Percentiles rank a stretch among this genome's conserved stretches.
These are phyloP conservation scores for Eptesicus fuscus DNA, from an alignment of 2,113 vertebrate species.

Conservation along the genomic window DNA sequence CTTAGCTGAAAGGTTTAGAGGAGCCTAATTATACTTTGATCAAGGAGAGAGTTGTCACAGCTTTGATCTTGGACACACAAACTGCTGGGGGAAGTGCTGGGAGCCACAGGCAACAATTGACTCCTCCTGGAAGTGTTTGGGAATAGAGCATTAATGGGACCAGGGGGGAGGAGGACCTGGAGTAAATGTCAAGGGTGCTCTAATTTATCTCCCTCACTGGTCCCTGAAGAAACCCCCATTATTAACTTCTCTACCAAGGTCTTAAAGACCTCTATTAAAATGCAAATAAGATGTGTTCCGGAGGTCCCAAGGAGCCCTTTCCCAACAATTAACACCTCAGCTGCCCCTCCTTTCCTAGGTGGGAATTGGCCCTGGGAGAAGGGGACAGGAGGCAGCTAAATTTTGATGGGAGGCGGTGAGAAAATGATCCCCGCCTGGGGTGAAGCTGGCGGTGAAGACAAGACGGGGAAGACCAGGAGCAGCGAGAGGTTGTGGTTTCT, in stretches of 20 bases:
- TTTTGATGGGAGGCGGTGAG: background rate
- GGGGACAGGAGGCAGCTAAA: background rate
- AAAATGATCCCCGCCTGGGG: background rate
- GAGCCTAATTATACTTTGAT: background rate
- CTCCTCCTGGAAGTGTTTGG: background rate
- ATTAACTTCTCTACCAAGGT: background rate
- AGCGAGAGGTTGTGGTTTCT: background rate
- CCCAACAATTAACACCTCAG: background rate
- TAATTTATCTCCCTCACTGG: background rate
- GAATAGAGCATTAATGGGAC: background rate
- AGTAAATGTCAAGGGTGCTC: background rate
- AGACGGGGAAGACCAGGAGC: background rate
- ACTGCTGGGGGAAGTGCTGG: background rate
- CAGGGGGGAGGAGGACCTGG: background rate
- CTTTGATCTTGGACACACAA: background rate
- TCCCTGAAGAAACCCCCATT: background rate
- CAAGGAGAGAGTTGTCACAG: background rate
- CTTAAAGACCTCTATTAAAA: slow-evolving; percentile 46
- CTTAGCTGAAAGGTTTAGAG: background rate
- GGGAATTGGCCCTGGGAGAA: background rate
- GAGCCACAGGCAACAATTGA: background rate
- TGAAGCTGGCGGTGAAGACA: background rate
- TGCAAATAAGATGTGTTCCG: slow-evolving; percentile 32
- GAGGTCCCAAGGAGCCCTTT: background rate
- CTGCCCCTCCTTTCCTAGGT: background rate